Evolutionary conservation across 2,113 vertebrate species (phyloP), one percentile per base, ranked within the genome.

Genomic region (Oncorhynchus masou): DNA sequence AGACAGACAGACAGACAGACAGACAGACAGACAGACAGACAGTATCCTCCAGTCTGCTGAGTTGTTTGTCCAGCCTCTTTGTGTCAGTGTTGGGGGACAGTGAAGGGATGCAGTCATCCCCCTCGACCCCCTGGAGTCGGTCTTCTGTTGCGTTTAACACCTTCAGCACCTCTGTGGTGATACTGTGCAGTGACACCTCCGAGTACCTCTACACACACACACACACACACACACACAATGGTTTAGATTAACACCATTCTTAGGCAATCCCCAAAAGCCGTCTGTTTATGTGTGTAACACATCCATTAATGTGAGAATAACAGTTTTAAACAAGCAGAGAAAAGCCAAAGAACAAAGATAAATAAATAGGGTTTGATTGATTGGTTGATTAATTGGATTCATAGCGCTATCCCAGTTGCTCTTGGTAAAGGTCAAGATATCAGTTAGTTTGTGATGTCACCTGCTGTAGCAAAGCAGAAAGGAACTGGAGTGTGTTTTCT

Each of bases 121-220:
- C 88, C 0, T 92, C 79, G 12, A 91, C 92, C 79, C 92, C 96
- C 59, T 95, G 95, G 71, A 99, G 95, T 81, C 99, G 88, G 70
- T 98, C 96, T 85, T 99, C 98, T 0, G 98, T 98, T 84, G 97
- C 94, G 0, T 98, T 99, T 85, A 99, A 94, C 85, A 99, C 96
- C 88, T 95, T 98, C 81, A 99, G 92, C 78, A 99, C 95, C 91
- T 99, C 96, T n/a, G 96, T 97, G 88, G 97, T 98, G 91, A 99
- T 96, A 91, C 94, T 96, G 91, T 96, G 92, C 92, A 99, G 95
- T 86, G 97, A 98, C 81, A 92, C 93, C n/a, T 96, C 97, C 48
- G 98, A 97, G 89, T 95, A 96, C 86, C 96, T 97, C 98, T 99
- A 85, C 90, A 91, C 86, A 70, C 67, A 64, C 6, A 70, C 72